Percentiles rank a stretch among this genome's conserved stretches.
These are phyloP conservation scores for Rhabdomys pumilio DNA, from an alignment of 2,797 vertebrate species.

Conservation along the genomic window DNA sequence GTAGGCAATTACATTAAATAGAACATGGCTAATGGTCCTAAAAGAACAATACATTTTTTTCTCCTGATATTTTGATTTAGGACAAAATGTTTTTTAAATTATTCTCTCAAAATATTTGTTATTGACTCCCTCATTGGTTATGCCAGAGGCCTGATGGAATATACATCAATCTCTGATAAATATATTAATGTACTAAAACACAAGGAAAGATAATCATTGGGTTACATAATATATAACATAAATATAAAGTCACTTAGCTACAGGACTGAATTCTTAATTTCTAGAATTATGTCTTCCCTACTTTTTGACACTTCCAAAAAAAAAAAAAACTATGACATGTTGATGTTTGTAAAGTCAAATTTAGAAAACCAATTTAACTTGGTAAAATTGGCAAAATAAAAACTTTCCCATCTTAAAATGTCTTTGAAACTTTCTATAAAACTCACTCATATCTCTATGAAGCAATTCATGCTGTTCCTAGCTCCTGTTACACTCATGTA, in stretches of 20 bases:
- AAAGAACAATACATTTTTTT: neutral
- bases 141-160: slow-evolving; percentile 11
- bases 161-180: neutral
- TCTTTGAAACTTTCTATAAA: slow-evolving; percentile 62
- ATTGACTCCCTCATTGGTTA: neutral
- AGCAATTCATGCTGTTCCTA: neutral
- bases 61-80: slow-evolving; percentile 63
- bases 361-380: slow-evolving; percentile 42
- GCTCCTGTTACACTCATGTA: neutral
- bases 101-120: slow-evolving; percentile 35
- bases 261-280: neutral
- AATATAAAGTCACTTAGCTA: slow-evolving; percentile 24
- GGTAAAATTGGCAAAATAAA: slow-evolving; percentile 53
- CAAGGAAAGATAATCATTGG: slow-evolving; percentile 13
- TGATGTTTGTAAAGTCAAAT: slow-evolving; percentile 46
- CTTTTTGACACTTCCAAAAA: slow-evolving; percentile 15
- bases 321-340: neutral
- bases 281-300: neutral
- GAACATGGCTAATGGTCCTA: neutral
- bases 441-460: neutral
- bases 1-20: neutral
- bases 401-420: slow-evolving; percentile 46
- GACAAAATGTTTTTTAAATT: slow-evolving; percentile 49
- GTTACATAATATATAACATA: neutral
- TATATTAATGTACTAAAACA: slow-evolving; percentile 23